phyloP scores from a whole-genome alignment of 2,113 vertebrate species.

The Saguinus imperator region DNA sequence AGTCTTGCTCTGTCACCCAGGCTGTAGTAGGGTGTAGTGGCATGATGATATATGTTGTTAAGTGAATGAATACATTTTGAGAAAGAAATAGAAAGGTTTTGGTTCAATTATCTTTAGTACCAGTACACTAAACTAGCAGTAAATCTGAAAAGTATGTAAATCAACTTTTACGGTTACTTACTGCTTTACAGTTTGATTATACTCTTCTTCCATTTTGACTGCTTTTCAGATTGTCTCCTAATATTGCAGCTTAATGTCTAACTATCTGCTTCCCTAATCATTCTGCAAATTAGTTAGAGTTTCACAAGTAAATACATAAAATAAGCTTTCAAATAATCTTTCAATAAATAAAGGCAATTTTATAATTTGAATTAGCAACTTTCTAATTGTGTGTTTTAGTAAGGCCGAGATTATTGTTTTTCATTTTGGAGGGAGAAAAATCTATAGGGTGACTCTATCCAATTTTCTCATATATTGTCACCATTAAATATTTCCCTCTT shows the following conservation, averaged over 20 bases:
- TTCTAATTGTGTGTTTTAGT: background rate
- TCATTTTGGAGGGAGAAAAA: background rate
- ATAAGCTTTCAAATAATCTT: slow-evolving; percentile 16
- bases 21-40: too few relatives aligned
- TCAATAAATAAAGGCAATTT: slow-evolving; percentile 46
- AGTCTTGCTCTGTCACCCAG: too few relatives aligned
- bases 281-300: slow-evolving; percentile 13
- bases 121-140: background rate
- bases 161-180: slow-evolving; percentile 34
- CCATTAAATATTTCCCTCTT: slow-evolving; percentile 47
- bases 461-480: slow-evolving; percentile 21
- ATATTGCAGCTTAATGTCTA: slow-evolving; percentile 14
- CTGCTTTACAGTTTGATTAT: background rate
- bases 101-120: slow-evolving; percentile 17
- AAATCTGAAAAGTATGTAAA: slow-evolving; percentile 2
- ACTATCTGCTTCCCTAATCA: background rate
- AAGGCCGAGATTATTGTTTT: background rate
- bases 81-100: background rate
- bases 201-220: background rate
- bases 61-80: slow-evolving; percentile 7
- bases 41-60: background rate
- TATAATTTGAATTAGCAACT: background rate
- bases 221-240: slow-evolving; percentile 8
- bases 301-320: slow-evolving; percentile 33
- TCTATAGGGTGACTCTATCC: background rate